Percentiles rank a stretch among this genome's conserved stretches.
Conservation (phyloP, 2,888 invertebrate species). For the Gymnosoma rotundatum region DNA sequence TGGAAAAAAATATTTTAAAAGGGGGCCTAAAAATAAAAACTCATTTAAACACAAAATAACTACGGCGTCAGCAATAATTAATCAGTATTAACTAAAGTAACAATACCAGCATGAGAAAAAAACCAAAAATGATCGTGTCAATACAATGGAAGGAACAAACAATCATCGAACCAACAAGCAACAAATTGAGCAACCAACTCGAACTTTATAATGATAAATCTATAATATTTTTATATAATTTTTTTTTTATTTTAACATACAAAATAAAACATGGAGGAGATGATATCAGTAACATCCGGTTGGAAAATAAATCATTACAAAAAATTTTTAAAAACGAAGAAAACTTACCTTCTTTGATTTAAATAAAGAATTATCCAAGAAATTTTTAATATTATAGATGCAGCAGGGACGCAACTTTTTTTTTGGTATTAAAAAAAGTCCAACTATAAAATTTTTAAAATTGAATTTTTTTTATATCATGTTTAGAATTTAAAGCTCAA, state of each 20-base stretch:
- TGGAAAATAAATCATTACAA: constrained; percentile 28
- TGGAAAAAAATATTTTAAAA: background rate
- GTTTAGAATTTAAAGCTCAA: constrained; percentile 72
- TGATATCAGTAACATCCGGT: constrained; percentile 39
- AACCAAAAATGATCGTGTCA: constrained; percentile 22
- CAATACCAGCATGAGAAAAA: constrained; percentile 34
- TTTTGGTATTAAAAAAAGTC: too few species aligned
- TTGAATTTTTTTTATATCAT: constrained; percentile 10
- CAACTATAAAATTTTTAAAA: too few species aligned
- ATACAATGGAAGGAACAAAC: constrained; percentile 28
- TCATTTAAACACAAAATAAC: constrained; percentile 46
- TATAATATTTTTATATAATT: constrained; percentile 27
- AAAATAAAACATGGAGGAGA: constrained; percentile 45
- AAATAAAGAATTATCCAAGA: background rate
- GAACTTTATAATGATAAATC: constrained; percentile 13
- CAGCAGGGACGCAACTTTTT: background rate
- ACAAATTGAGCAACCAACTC: constrained; percentile 7
- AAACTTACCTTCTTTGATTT: constrained; percentile 49
- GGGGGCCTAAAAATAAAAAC: background rate
- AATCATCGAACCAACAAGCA: background rate
- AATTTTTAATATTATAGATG: background rate
- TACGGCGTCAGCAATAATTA: constrained; percentile 81
- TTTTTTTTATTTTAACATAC: background rate
- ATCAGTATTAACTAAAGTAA: constrained; percentile 80
- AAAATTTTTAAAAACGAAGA: constrained; percentile 3